Conservation (phyloP, 2,113 vertebrate genomes). For the Cheilinus undulatus region DNA sequence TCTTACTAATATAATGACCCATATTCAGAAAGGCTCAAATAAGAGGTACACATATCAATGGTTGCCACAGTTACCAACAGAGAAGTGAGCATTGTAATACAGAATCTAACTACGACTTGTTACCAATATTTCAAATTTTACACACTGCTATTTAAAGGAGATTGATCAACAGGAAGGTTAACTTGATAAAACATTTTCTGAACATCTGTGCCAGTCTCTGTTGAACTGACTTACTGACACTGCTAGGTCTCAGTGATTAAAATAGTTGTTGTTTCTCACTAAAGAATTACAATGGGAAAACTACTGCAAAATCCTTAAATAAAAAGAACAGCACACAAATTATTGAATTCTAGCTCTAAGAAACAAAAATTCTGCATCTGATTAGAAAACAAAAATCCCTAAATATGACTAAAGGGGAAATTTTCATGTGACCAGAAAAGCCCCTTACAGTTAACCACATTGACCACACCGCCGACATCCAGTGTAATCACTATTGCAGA, state of each 20-base stretch:
- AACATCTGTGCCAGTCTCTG: neutral
- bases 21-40: too few species aligned
- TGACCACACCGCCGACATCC: neutral
- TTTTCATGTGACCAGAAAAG: constrained; percentile 10
- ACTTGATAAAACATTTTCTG: neutral
- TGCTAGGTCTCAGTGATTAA: neutral
- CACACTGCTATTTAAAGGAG: neutral
- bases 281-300: neutral
- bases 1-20: too few species aligned
- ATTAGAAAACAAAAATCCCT: neutral
- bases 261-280: neutral
- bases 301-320: neutral
- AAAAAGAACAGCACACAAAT: neutral
- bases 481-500: neutral
- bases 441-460: constrained; percentile 14
- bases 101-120: too few species aligned
- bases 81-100: too few species aligned
- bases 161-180: neutral
- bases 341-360: neutral
- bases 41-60: too few species aligned
- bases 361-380: neutral
- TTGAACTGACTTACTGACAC: neutral
- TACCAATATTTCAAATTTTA: too few species aligned
- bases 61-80: too few species aligned
- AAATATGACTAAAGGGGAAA: neutral